Percentiles rank a stretch among this genome's conserved stretches.
Conservation (phyloP, 2,113 vertebrate species). For the Dasypus novemcinctus region DNA sequence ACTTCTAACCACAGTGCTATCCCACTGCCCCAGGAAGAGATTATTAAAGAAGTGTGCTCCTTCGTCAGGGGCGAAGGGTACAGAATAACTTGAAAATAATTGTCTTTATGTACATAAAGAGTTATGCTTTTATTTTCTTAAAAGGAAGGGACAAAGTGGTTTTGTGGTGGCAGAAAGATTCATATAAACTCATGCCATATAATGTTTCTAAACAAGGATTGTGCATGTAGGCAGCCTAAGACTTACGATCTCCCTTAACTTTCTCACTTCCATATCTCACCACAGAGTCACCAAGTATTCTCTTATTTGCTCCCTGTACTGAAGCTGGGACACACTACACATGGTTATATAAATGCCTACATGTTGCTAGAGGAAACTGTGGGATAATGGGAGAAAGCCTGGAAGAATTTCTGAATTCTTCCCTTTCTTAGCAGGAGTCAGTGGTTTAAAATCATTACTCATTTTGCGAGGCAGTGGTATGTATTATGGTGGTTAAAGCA, state of each 20-base stretch:
- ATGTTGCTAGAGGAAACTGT: neutral
- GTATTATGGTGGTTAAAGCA: neutral
- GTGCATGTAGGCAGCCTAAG: neutral
- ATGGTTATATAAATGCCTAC: neutral
- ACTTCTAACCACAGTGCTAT: neutral
- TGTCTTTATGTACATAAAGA: neutral
- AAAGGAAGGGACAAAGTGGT: neutral
- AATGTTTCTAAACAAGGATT: neutral
- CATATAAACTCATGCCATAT: neutral
- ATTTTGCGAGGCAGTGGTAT: neutral
- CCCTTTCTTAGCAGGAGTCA: slow-evolving; percentile 19
- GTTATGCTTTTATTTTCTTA: neutral
- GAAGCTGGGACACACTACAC: neutral
- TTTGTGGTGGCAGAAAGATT: neutral
- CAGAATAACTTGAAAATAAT: neutral
- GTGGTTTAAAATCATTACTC: slow-evolving; percentile 27
- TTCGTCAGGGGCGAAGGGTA: neutral
- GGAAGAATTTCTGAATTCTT: neutral
- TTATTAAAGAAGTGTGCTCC: neutral
- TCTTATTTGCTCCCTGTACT: neutral
- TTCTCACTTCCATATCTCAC: neutral
- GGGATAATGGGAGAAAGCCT: neutral
- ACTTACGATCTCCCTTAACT: neutral
- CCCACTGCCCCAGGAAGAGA: neutral
- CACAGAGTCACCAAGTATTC: neutral